Evolutionary conservation across 2,888 invertebrate genomes (phyloP).

Genomic region (Mythimna pallens): DNA sequence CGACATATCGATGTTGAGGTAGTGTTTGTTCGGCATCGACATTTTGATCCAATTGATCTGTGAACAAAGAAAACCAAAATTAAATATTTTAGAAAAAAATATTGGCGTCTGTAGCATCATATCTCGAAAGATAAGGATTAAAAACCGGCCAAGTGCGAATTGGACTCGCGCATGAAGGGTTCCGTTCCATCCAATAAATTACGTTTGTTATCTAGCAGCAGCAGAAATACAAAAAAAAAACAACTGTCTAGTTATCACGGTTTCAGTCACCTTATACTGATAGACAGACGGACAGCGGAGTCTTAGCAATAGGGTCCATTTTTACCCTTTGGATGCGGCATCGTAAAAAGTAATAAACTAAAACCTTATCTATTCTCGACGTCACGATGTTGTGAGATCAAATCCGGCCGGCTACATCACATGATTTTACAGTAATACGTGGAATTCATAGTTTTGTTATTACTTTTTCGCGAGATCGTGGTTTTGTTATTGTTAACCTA

Average conservation of each 20-base stretch:
- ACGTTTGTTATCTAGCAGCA: too few relatives aligned
- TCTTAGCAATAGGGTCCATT: too few relatives aligned
- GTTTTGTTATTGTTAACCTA: conserved; percentile 12
- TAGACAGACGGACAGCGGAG: too few relatives aligned
- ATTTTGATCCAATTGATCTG: conserved; percentile 93
- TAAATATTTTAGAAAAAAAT: not conserved
- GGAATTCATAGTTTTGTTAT: conserved; percentile 15
- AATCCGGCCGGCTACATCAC: conserved; percentile 33
- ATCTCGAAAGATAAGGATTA: not conserved
- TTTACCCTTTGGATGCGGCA: too few relatives aligned
- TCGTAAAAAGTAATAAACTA: not conserved
- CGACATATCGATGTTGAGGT: conserved; percentile 93
- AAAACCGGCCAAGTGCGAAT: too few relatives aligned
- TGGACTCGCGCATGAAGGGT: too few relatives aligned
- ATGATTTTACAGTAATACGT: conserved; percentile 6
- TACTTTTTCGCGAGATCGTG: conserved; percentile 3
- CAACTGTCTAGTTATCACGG: too few relatives aligned
- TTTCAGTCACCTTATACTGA: too few relatives aligned
- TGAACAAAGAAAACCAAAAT: conserved; percentile 58
- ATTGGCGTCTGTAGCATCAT: not conserved
- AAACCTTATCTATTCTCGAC: conserved; percentile 3
- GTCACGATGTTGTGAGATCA: conserved; percentile 35
- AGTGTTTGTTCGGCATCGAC: conserved; percentile 96
- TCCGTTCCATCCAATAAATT: too few relatives aligned
- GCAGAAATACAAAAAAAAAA: too few relatives aligned